phyloP scores from a whole-genome alignment of 23 tunicate genomes.

The Styela clava region DNA sequence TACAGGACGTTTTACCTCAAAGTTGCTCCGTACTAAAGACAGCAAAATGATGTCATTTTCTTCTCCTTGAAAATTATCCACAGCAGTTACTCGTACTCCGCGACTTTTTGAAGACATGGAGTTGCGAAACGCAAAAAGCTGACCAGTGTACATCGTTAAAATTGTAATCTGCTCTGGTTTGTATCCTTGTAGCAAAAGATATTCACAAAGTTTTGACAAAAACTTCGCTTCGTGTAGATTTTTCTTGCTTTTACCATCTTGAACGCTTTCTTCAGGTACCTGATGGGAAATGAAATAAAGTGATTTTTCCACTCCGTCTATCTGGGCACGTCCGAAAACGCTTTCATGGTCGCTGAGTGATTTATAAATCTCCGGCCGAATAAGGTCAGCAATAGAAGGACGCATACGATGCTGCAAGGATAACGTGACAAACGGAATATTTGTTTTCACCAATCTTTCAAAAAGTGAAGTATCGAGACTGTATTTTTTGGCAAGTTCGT shows the following conservation, averaged over 20 bases:
- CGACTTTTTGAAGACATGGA: conserved; percentile 25
- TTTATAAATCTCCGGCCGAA: conserved; percentile 63
- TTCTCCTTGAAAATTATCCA: conserved; percentile 92
- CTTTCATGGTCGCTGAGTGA: conserved; percentile 48
- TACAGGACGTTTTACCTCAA: conserved; percentile 58
- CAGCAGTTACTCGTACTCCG: conserved; percentile 70
- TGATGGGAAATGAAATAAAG: conserved; percentile 68
- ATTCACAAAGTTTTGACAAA: conserved; percentile 47
- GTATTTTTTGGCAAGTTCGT: conserved; percentile 19
- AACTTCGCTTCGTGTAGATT: conserved; percentile 69
- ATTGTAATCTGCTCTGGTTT: conserved; percentile 68
- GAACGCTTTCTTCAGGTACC: conserved; percentile 36
- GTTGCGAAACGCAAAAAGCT: conserved; percentile 61
- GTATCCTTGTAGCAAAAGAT: conserved; percentile 63
- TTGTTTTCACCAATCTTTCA: conserved; percentile 23
- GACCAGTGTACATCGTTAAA: conserved; percentile 71
- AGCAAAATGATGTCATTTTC: conserved; percentile 85
- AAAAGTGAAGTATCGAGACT: conserved; percentile 30
- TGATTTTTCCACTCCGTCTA: conserved; percentile 47
- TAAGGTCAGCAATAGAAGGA: conserved; percentile 64
- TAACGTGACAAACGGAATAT: conserved; percentile 33
- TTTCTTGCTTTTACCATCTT: conserved; percentile 62
- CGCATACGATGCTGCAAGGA: conserved; percentile 80
- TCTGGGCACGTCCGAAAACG: conserved; percentile 33
- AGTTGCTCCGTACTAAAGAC: conserved; percentile 80